Conservation (phyloP, 2,797 vertebrate genomes). For the Eidolon dupreanum region DNA sequence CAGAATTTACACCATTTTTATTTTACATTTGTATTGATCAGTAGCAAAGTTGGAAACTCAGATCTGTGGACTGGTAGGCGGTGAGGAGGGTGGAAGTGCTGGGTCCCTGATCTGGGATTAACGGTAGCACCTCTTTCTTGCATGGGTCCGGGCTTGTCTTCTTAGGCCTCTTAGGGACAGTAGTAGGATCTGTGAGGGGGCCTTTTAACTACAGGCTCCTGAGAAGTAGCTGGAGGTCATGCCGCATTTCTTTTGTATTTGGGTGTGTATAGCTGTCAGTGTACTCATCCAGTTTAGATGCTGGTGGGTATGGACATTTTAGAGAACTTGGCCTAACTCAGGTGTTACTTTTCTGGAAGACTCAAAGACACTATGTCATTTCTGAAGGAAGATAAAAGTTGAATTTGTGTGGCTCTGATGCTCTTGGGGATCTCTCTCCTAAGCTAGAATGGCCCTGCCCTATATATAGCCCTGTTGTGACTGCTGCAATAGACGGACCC, state of each 20-base stretch:
- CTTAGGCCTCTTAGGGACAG: background rate
- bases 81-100: background rate
- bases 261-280: background rate
- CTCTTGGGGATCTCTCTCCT: background rate
- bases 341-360: background rate
- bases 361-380: background rate
- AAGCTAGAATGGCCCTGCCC: background rate
- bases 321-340: background rate
- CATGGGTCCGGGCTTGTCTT: background rate
- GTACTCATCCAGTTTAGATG: background rate
- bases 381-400: background rate
- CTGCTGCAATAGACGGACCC: background rate
- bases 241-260: background rate
- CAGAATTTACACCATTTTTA: background rate
- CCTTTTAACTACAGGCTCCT: background rate
- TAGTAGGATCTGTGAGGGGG: background rate
- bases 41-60: background rate
- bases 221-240: background rate
- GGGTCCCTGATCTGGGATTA: background rate
- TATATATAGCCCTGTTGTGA: background rate
- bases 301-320: background rate
- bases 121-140: background rate
- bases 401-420: background rate
- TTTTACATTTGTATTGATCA: background rate
- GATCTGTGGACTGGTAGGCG: background rate